phyloP scores from a whole-genome alignment of 2,797 vertebrate species.

The Varecia variegata region DNA sequence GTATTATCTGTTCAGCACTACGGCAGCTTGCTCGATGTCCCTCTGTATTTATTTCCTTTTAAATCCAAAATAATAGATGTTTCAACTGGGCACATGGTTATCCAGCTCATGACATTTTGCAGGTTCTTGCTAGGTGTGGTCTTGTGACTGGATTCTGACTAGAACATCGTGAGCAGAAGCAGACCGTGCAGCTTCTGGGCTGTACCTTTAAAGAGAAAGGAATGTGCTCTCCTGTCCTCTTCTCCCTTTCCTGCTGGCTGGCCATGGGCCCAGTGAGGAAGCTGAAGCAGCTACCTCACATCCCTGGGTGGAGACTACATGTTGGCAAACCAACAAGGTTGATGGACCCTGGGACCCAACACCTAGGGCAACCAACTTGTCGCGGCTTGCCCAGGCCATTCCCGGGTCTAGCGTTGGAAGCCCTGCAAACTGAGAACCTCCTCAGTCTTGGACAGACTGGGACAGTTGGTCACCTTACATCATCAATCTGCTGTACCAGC shows the following conservation, averaged over 20 bases:
- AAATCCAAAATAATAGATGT: not conserved
- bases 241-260: not conserved
- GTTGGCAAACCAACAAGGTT: not conserved
- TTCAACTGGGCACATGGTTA: not conserved
- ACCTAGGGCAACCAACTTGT: not conserved
- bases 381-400: not conserved
- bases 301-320: not conserved
- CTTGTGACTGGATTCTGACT: not conserved
- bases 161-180: not conserved
- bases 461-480: not conserved
- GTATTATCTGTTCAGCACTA: not conserved
- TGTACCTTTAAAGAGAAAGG: not conserved
- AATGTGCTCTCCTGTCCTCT: too few species aligned
- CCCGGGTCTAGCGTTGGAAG: not conserved
- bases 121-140: not conserved
- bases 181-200: not conserved
- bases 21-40: not conserved
- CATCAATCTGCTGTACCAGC: not conserved
- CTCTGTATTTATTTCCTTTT: not conserved
- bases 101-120: not conserved
- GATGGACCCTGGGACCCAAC: not conserved
- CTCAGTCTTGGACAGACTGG: not conserved
- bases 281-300: not conserved
- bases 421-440: not conserved
- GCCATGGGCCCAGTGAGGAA: not conserved